Percentiles rank a stretch among this genome's conserved stretches.
phyloP scores from a whole-genome alignment of 1,140 invertebrate species.

The Zaprionus nigranus region DNA sequence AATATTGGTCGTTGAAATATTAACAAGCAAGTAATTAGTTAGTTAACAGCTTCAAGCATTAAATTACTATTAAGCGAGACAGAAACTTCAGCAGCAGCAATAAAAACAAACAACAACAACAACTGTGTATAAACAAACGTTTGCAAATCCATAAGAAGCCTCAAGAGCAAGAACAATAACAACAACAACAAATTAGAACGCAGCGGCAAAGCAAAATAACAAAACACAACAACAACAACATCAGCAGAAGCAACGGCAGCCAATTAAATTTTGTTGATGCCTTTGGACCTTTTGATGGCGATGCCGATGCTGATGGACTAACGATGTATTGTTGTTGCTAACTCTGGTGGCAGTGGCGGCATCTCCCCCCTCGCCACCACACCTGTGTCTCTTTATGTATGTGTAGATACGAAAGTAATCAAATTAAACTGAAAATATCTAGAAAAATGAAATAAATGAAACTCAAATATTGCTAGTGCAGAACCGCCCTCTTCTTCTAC shows the following conservation, averaged over 20 bases:
- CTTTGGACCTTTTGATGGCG: constrained; percentile 10
- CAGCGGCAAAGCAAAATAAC: constrained; percentile 20
- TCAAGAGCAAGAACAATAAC: constrained; percentile 29
- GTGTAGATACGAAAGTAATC: constrained; percentile 34
- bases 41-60: neutral
- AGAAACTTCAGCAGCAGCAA: constrained; percentile 4
- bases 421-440: constrained; percentile 44
- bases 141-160: constrained; percentile 45
- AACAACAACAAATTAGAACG: constrained; percentile 31
- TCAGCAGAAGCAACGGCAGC: neutral
- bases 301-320: constrained; percentile 28
- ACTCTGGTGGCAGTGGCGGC: constrained; percentile 3
- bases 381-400: constrained; percentile 3
- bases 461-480: constrained; percentile 18
- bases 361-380: neutral
- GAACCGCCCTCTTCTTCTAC: neutral
- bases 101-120: constrained; percentile 6
- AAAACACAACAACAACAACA: constrained; percentile 19
- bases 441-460: constrained; percentile 18
- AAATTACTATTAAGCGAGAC: neutral
- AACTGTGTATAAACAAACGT: constrained; percentile 45
- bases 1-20: constrained; percentile 3
- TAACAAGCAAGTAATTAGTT: neutral
- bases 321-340: constrained; percentile 17
- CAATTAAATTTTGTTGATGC: constrained; percentile 31